Evolutionary conservation across 2,888 invertebrate genomes (phyloP).

Genomic region (Andricus quercusramuli): DNA sequence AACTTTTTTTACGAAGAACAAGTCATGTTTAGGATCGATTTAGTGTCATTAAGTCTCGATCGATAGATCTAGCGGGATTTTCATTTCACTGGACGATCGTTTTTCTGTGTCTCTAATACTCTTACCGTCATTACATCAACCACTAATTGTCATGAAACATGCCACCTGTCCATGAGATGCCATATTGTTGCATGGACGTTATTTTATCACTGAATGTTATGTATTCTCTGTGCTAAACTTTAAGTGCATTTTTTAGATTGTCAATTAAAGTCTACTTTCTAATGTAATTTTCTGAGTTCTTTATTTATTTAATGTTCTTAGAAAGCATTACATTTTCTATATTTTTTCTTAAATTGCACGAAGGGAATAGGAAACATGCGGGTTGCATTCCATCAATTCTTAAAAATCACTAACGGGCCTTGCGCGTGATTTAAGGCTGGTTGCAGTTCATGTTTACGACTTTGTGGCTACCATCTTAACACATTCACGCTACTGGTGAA

Average conservation of each 20-base stretch:
- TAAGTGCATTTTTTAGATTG: not conserved
- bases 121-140: not conserved
- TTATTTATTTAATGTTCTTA: not conserved
- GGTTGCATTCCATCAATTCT: slow-evolving; percentile 17
- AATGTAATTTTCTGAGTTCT: not conserved
- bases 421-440: slow-evolving; percentile 31
- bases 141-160: slow-evolving; percentile 22
- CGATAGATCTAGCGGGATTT: slow-evolving; percentile 7
- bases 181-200: not conserved
- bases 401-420: slow-evolving; percentile 31
- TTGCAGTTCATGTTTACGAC: slow-evolving; percentile 30
- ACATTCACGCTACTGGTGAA: slow-evolving; percentile 37
- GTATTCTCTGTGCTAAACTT: not conserved
- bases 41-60: slow-evolving; percentile 20
- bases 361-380: slow-evolving; percentile 13
- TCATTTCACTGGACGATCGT: slow-evolving; percentile 8
- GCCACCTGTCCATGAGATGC: not conserved
- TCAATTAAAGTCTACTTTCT: not conserved
- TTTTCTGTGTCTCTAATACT: not conserved
- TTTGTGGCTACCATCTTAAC: slow-evolving; percentile 15
- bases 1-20: not conserved
- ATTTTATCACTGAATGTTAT: not conserved
- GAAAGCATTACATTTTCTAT: not conserved
- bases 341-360: slow-evolving; percentile 17
- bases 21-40: slow-evolving; percentile 14